Evolutionary conservation across 2,113 vertebrate species (phyloP).

Genomic region (Bagarius yarrelli): DNA sequence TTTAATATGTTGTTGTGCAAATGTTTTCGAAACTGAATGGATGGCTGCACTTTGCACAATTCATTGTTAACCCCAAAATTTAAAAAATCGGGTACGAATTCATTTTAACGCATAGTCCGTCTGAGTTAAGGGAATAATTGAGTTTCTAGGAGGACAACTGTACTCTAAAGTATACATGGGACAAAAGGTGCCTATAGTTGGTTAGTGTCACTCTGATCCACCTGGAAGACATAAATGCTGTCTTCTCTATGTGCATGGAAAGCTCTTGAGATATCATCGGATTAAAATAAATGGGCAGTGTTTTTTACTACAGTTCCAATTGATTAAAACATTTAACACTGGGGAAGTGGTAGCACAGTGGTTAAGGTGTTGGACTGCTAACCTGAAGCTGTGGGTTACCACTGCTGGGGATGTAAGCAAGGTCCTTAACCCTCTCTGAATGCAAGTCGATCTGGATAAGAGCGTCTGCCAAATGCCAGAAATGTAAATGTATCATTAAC

Average conservation of each 20-base stretch:
- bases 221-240: background rate
- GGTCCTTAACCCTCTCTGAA: too few species aligned
- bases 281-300: background rate
- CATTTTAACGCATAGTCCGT: background rate
- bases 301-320: background rate
- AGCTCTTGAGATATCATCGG: background rate
- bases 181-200: conserved; percentile 5
- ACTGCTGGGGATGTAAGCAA: too few species aligned
- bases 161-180: background rate
- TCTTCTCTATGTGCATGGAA: background rate
- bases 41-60: background rate
- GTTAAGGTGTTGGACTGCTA: too few species aligned
- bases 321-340: background rate
- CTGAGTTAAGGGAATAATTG: conserved; percentile 2
- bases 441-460: too few species aligned
- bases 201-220: conserved; percentile 11
- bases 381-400: too few species aligned
- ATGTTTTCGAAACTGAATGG: background rate
- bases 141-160: background rate
- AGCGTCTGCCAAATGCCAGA: background rate
- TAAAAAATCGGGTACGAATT: background rate
- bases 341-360: too few species aligned
- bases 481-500: background rate
- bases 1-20: background rate
- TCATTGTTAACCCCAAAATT: background rate